Evolutionary conservation across 2,797 vertebrate genomes (phyloP).

Genomic region (Coreius guichenoti): DNA sequence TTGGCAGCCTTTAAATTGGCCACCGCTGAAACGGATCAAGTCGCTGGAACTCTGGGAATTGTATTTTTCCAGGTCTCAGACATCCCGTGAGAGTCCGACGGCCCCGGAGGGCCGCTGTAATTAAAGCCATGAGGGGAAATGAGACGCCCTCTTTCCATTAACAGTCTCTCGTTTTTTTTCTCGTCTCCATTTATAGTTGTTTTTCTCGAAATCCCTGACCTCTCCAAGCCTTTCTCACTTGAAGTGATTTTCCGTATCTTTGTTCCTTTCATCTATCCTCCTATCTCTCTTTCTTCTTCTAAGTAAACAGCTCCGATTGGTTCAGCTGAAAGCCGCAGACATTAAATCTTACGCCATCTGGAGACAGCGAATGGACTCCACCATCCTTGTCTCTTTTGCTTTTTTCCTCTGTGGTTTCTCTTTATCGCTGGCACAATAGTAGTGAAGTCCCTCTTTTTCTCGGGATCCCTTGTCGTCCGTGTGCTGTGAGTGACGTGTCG

Average conservation of each 20-base stretch:
- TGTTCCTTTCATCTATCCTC: constrained; percentile 46
- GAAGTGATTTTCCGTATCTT: constrained; percentile 59
- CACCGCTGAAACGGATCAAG: constrained; percentile 37
- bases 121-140: constrained; percentile 42
- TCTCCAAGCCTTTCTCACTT: constrained; percentile 29
- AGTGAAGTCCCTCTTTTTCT: constrained; percentile 64
- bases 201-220: constrained; percentile 7
- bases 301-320: constrained; percentile 62
- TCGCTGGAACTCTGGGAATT: constrained; percentile 47
- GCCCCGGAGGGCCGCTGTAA: constrained; percentile 19
- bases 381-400: constrained; percentile 45
- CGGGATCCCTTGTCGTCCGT: constrained; percentile 72
- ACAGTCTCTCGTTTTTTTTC: neutral
- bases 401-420: constrained; percentile 55
- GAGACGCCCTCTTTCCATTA: constrained; percentile 40
- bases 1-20: constrained; percentile 44
- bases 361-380: constrained; percentile 62
- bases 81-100: constrained; percentile 23
- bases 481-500: constrained; percentile 82
- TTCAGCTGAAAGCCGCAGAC: constrained; percentile 68
- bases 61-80: constrained; percentile 47
- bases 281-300: constrained; percentile 44
- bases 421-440: constrained; percentile 75
- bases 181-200: constrained; percentile 15
- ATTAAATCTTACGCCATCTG: constrained; percentile 68